Base-by-base conservation (phyloP, 2,888 invertebrate species). In the Tholera decimalis region DNA sequence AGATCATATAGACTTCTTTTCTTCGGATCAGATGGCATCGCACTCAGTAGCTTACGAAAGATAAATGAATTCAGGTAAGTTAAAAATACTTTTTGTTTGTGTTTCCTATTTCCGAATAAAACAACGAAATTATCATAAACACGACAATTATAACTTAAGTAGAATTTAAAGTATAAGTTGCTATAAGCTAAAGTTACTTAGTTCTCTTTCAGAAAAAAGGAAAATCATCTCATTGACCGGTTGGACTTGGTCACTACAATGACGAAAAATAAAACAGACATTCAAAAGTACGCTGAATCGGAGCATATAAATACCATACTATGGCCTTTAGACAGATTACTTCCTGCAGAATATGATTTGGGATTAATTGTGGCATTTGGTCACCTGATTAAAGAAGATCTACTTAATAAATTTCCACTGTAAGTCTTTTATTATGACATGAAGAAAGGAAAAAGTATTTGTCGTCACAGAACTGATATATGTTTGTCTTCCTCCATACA, bases 321-420 rank as follows among this genome's bases (percentile, higher is more conserved):
- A 67, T 99, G 98, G 98, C 97, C 97, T 3, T 87, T 96, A 54
- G 79, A 91, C 30, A 76, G 89, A 41, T 83, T 96, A 41, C 76
- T 86, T 9, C 83, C 93, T 55, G 86, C 89, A 15, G 91, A 96
- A 56, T 99, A 97, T 94, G 97, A 99, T 88, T 92, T 99, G 67
- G 99, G 99, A 5, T 93, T 99, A 53, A 98, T 99, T 30, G 98
- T 98, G 1, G 99, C 99, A 0, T 99, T 99, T 96, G 99, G 99
- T 0, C 97, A 98, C 87, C 94, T 99, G 69, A 98, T 99, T 83
- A 98, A 98, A 41, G 93, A 96, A 74, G 88, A 96, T 57, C 89
- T 98, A 0, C 98, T 99, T 33, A 92, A 96, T 9, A 95, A 96
- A 65, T 99, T 99, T 93, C 97, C 98, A 62, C 91, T 98, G 98